phyloP scores from a whole-genome alignment of 1,140 invertebrate genomes.

The Hylaeus anthracinus region DNA sequence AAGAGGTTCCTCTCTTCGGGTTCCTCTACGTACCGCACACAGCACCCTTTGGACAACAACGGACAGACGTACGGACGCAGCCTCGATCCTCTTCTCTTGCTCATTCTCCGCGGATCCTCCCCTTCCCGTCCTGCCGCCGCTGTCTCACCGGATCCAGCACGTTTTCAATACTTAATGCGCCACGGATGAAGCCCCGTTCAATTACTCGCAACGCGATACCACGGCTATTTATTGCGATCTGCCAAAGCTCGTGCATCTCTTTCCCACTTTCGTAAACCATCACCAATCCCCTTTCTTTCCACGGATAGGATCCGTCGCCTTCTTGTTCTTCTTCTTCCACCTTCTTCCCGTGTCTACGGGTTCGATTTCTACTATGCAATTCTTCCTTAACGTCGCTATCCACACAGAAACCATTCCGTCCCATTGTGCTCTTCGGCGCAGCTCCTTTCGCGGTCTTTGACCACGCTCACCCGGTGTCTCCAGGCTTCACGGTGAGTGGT shows the following conservation, averaged over 20 bases:
- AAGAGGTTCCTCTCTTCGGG: slow-evolving; percentile 33
- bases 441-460: slow-evolving; percentile 13
- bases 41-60: slow-evolving; percentile 53
- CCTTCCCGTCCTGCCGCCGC: slow-evolving; percentile 13
- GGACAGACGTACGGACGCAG: slow-evolving; percentile 46
- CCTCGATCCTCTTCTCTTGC: slow-evolving; percentile 27
- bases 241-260: slow-evolving; percentile 60
- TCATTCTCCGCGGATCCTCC: slow-evolving; percentile 11
- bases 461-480: not conserved
- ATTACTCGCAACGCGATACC: slow-evolving; percentile 78
- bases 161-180: slow-evolving; percentile 75
- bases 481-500: not conserved
- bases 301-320: not conserved
- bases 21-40: slow-evolving; percentile 17
- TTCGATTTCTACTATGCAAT: slow-evolving; percentile 35
- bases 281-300: not conserved
- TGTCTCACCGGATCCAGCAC: slow-evolving; percentile 54
- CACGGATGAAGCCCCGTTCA: slow-evolving; percentile 73
- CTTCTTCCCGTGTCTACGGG: slow-evolving; percentile 2
- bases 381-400: slow-evolving; percentile 19
- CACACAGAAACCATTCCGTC: slow-evolving; percentile 12
- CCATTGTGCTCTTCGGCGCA: slow-evolving; percentile 29
- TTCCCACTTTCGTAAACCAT: slow-evolving; percentile 15
- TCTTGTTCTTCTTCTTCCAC: slow-evolving; percentile 12
- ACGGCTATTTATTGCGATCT: slow-evolving; percentile 76